Base-by-base conservation (phyloP, 1,140 invertebrate genomes). In the Maniola jurtina region DNA sequence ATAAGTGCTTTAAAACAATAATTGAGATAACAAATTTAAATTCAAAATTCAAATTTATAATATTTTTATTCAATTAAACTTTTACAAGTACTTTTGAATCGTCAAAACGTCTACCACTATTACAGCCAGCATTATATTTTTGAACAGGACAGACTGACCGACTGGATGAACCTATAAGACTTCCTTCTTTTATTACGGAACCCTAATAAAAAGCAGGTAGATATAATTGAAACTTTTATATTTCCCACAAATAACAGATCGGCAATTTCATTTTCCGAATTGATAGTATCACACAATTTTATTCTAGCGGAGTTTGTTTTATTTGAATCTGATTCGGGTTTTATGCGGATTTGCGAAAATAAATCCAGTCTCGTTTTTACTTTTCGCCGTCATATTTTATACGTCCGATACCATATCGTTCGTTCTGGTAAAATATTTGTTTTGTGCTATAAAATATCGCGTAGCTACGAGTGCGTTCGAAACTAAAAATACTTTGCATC, bases 321-420 rank as follows among this genome's bases (percentile, higher is more conserved):
- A 35, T 40, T 50, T 40, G 42, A n/a, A 61, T 50, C 59, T 54
- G 57, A 40, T 50, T 66, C 57, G 64, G 38, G 9, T 66, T 56
- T 60, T 59, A 66, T 56, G 16, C 45, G 64, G 34, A 60, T 54
- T 66, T 52, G 45, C 40, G 45, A 50, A 66, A 66, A 66, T 60
- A 64, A 57, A 64, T 61, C 47, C 47, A 47, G 35, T 57, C 55
- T 34, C 56, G 48, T 66, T 59, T 59, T 60, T 45, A 54, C 57
- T 60, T 60, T 66, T 60, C 47, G 56, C 35, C 25, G 47, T 59
- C 64, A 60, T 66, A 66, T 66, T 66, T 66, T 60, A 66, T 56
- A 45, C 50, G 57, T 48, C 47, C 25, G 64, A 40, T 54, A 52
- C 35, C 57, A 35, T 60, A 40, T 33, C 38, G 56, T 54, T 33